phyloP scores from a whole-genome alignment of 2,888 invertebrate genomes.

The Sialis lutaria region DNA sequence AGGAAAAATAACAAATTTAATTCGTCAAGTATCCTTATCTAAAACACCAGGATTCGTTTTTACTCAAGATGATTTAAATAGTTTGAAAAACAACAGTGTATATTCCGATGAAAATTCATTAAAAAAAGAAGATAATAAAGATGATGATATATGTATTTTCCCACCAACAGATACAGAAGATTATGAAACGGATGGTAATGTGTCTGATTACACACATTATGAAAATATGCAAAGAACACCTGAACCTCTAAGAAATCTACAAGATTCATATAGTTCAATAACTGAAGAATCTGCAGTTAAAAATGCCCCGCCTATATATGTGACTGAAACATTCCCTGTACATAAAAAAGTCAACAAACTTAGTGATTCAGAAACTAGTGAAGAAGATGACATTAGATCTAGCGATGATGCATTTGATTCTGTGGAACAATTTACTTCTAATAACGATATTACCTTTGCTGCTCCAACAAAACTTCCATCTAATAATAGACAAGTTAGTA shows the following conservation, averaged over 20 bases:
- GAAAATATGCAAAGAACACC: background rate
- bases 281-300: constrained; percentile 10
- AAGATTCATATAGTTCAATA: constrained; percentile 12
- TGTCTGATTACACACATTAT: background rate
- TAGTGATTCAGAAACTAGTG: constrained; percentile 12
- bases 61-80: background rate
- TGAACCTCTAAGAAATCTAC: constrained; percentile 10
- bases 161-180: constrained; percentile 4
- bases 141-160: constrained; percentile 6
- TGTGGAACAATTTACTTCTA: constrained; percentile 20
- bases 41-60: background rate
- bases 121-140: constrained; percentile 13
- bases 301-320: constrained; percentile 4
- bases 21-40: background rate
- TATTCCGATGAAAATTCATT: constrained; percentile 22
- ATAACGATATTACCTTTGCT: constrained; percentile 11
- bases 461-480: background rate
- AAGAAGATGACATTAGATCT: constrained; percentile 14
- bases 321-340: background rate
- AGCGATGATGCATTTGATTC: constrained; percentile 8
- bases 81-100: constrained; percentile 21
- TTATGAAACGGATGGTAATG: constrained; percentile 1
- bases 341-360: constrained; percentile 5
- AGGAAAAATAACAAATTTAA: constrained; percentile 8
- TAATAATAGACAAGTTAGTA: background rate